A percentile compares a stretch with the other conserved stretches of the same genome.
phyloP scores from a whole-genome alignment of 2,113 vertebrate genomes.

The Phalacrocorax brasilianus region DNA sequence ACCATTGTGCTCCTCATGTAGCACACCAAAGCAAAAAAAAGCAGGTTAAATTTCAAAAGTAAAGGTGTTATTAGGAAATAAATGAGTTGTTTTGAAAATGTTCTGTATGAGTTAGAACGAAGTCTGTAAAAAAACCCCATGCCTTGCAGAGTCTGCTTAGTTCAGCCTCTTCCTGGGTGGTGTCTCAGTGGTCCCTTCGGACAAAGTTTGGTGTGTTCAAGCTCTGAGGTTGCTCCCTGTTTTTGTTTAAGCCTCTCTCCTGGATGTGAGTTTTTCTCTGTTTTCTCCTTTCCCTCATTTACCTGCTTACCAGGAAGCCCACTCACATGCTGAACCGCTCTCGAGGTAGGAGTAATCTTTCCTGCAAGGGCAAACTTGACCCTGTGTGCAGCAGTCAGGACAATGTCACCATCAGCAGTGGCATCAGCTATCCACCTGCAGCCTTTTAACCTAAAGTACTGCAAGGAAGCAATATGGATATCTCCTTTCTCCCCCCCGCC shows the following conservation, averaged over 20 bases:
- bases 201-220: not conserved
- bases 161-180: not conserved
- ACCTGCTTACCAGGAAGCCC: too few relatives aligned
- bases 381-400: not conserved
- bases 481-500: not conserved
- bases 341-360: accelerated
- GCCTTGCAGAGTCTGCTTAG: not conserved
- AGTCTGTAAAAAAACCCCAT: not conserved
- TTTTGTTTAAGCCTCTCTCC: not conserved
- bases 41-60: not conserved
- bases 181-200: not conserved
- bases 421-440: not conserved
- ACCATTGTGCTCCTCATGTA: not conserved
- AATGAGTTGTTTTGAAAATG: not conserved
- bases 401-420: accelerated
- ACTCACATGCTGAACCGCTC: accelerated
- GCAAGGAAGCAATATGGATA: not conserved
- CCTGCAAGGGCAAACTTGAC: not conserved
- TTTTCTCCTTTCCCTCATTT: not conserved
- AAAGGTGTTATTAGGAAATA: not conserved
- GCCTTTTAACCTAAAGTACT: not conserved
- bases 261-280: not conserved
- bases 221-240: not conserved
- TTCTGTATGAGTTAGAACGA: not conserved
- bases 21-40: not conserved